These are phyloP conservation scores for Vulpes vulpes DNA, from an alignment of 2,113 vertebrate species.

Conservation along the genomic window DNA sequence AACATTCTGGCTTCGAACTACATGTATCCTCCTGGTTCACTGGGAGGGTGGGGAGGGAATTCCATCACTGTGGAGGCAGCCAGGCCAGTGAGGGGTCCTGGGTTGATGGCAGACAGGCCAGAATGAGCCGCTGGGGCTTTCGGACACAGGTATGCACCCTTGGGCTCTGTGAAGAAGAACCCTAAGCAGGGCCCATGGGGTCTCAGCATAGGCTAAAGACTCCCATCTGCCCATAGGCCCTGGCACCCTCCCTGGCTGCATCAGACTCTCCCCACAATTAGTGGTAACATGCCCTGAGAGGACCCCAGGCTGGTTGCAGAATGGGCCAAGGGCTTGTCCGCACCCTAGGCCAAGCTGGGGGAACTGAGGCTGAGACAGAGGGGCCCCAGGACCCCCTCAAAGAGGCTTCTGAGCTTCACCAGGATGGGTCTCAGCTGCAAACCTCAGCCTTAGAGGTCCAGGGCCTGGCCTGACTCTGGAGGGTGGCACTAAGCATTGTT, in stretches of 20 bases:
- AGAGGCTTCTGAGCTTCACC: too few relatives aligned
- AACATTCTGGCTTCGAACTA: rapidly evolving
- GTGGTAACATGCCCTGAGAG: background rate
- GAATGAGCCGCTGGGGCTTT: rapidly evolving
- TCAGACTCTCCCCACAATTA: rapidly evolving
- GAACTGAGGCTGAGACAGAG: background rate
- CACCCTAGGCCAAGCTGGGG: background rate
- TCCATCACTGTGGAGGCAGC: rapidly evolving
- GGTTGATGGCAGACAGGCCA: constrained; percentile 79
- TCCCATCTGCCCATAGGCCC: too few relatives aligned
- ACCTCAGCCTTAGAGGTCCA: background rate
- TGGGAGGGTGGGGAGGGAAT: rapidly evolving
- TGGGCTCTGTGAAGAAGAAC: background rate
- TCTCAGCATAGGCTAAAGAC: too few relatives aligned
- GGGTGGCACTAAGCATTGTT: background rate
- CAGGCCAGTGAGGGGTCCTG: background rate
- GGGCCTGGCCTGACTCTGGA: background rate
- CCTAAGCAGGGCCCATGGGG: background rate
- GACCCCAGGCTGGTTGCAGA: too few relatives aligned
- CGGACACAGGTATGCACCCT: rapidly evolving
- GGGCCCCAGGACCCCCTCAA: background rate
- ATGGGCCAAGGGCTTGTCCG: rapidly evolving
- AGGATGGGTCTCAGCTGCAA: too few relatives aligned
- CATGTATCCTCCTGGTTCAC: rapidly evolving
- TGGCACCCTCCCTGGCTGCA: background rate